phyloP scores from a whole-genome alignment of 1,140 invertebrate genomes.

The Trichonephila clavata region DNA sequence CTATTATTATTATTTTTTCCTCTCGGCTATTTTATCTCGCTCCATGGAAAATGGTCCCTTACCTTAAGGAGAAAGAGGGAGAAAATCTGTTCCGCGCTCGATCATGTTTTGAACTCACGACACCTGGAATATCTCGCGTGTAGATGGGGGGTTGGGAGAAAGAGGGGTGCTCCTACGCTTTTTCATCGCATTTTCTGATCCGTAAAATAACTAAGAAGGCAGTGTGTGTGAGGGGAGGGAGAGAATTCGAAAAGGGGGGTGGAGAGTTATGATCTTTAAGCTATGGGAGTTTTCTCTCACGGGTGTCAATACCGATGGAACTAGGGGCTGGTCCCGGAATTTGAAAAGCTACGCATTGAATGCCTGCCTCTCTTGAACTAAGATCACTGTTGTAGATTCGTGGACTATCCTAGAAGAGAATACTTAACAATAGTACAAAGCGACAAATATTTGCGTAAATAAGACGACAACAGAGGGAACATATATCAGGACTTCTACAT shows the following conservation, averaged over 20 bases:
- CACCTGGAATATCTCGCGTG: slow-evolving; percentile 62
- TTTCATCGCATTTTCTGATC: slow-evolving; percentile 60
- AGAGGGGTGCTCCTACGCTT: not conserved
- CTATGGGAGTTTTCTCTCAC: slow-evolving; percentile 37
- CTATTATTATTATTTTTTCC: not conserved
- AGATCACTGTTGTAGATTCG: not conserved
- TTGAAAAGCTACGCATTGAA: not conserved
- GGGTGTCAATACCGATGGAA: slow-evolving; percentile 1
- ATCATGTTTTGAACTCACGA: slow-evolving; percentile 64
- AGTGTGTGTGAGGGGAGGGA: not conserved
- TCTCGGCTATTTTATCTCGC: slow-evolving; percentile 63
- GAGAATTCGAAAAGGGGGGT: not conserved
- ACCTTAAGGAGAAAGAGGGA: slow-evolving; percentile 36
- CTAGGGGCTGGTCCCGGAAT: not conserved
- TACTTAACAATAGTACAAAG: not conserved
- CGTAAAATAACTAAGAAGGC: slow-evolving; percentile 57
- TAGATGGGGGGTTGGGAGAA: not conserved
- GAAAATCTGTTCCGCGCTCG: slow-evolving; percentile 59
- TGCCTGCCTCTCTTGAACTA: not conserved
- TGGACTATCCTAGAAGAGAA: not conserved
- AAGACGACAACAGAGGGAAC: not conserved
- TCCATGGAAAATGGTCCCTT: slow-evolving; percentile 55
- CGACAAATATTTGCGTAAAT: slow-evolving; percentile 27
- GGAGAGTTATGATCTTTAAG: slow-evolving; percentile 51
- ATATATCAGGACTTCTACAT: not conserved